phyloP scores from a whole-genome alignment of 2,113 vertebrate genomes.

The Dinomys branickii region DNA sequence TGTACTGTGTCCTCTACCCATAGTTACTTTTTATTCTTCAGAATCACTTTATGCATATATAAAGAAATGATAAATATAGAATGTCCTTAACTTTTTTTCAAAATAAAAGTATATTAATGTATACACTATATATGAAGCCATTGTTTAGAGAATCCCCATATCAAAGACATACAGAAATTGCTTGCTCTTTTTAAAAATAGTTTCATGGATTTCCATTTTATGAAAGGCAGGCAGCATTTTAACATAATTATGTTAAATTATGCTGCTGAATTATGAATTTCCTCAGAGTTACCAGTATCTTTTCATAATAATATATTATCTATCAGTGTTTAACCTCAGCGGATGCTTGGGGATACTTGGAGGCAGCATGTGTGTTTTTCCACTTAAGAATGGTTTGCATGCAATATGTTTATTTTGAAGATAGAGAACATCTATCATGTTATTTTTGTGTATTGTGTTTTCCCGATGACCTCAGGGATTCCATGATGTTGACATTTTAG shows the following conservation, averaged over 20 bases:
- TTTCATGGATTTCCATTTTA: neutral
- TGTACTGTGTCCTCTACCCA: neutral
- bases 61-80: neutral
- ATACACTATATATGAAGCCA: neutral
- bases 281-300: neutral
- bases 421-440: slow-evolving; percentile 41
- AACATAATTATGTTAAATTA: neutral
- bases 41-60: neutral
- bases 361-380: slow-evolving; percentile 20
- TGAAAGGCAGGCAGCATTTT: neutral
- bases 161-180: neutral
- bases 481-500: slow-evolving; percentile 12
- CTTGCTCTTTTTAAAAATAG: neutral
- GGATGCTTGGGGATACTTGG: neutral
- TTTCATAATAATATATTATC: neutral
- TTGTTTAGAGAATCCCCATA: neutral
- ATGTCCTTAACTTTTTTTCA: neutral
- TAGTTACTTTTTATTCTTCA: neutral
- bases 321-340: slow-evolving; percentile 39
- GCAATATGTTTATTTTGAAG: slow-evolving; percentile 41
- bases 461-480: slow-evolving; percentile 53
- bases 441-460: neutral
- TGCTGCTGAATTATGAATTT: neutral
- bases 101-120: neutral
- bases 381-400: slow-evolving; percentile 17